Percentiles rank a stretch among this genome's conserved stretches.
phyloP scores from a whole-genome alignment of 2,113 vertebrate species.

The Poicephalus gulielmi region DNA sequence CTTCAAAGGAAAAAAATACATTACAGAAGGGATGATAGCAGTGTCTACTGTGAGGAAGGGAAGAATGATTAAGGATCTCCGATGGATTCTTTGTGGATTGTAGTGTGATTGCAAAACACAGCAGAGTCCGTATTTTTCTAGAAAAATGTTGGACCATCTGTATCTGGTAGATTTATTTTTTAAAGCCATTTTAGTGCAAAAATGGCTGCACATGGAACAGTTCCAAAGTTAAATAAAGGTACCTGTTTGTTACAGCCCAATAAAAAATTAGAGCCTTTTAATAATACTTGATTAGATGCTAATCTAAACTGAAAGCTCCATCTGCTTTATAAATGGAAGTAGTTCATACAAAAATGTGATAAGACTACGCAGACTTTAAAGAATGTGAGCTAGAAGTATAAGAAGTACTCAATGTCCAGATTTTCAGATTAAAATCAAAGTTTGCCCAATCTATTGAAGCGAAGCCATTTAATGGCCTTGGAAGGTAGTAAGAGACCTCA shows the following conservation, averaged over 20 bases:
- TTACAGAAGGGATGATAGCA: constrained; percentile 22
- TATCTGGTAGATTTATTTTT: neutral
- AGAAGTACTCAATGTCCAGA: neutral
- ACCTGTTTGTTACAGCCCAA: neutral
- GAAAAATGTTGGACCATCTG: neutral
- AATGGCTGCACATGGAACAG: neutral
- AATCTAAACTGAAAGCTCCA: constrained; percentile 3
- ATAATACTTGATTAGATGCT: neutral
- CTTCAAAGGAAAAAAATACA: constrained; percentile 36
- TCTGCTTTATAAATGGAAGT: neutral
- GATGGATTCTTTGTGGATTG: neutral
- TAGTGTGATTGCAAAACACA: neutral
- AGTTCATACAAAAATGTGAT: neutral
- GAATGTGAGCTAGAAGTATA: neutral
- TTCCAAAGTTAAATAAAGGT: neutral
- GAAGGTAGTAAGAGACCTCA: neutral
- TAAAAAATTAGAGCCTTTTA: neutral
- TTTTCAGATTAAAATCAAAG: neutral
- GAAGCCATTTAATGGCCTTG: neutral
- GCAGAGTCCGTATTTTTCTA: neutral
- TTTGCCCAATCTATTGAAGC: neutral
- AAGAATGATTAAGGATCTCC: neutral
- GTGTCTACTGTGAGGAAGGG: neutral
- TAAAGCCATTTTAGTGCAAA: neutral
- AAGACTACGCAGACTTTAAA: neutral